Percentiles rank a stretch among this genome's conserved stretches.
These are phyloP conservation scores for Styela plicata DNA, from an alignment of 23 tunicate genomes.

Conservation along the genomic window DNA sequence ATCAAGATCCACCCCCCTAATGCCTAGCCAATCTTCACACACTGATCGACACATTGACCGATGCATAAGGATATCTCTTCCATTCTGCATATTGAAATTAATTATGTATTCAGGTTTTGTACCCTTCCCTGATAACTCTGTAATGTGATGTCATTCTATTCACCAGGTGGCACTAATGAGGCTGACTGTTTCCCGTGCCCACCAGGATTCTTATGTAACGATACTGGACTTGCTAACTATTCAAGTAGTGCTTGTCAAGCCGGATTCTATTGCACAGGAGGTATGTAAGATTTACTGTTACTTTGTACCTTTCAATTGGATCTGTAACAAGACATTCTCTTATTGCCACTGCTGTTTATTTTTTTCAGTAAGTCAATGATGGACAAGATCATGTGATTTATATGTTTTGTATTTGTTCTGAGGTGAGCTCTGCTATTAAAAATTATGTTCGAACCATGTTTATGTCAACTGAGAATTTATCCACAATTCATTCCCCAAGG, in stretches of 20 bases:
- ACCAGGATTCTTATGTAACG: slow-evolving; percentile 91
- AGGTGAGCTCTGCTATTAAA: no score
- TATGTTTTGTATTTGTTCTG: neutral
- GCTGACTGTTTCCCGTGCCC: slow-evolving; percentile 85
- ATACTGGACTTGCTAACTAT: slow-evolving; percentile 81
- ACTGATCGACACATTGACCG: no score
- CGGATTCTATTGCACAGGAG: slow-evolving; percentile 94
- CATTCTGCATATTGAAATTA: no score
- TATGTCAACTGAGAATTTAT: no score
- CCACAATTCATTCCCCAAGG: no score
- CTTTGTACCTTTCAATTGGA: neutral
- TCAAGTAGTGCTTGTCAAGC: slow-evolving; percentile 57
- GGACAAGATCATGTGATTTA: neutral
- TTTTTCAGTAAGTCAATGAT: neutral
- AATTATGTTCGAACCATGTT: no score
- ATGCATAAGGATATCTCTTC: no score
- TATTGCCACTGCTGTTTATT: neutral
- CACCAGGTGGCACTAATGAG: slow-evolving; percentile 53
- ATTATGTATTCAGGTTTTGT: no score
- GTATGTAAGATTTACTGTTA: slow-evolving; percentile 7
- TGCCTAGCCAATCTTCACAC: no score
- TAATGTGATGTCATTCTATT: no score
- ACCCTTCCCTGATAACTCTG: no score
- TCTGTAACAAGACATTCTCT: neutral
- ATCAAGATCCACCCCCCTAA: no score